These are phyloP conservation scores for Dinoponera quadriceps DNA, from an alignment of 1,140 invertebrate genomes.

Conservation along the genomic window DNA sequence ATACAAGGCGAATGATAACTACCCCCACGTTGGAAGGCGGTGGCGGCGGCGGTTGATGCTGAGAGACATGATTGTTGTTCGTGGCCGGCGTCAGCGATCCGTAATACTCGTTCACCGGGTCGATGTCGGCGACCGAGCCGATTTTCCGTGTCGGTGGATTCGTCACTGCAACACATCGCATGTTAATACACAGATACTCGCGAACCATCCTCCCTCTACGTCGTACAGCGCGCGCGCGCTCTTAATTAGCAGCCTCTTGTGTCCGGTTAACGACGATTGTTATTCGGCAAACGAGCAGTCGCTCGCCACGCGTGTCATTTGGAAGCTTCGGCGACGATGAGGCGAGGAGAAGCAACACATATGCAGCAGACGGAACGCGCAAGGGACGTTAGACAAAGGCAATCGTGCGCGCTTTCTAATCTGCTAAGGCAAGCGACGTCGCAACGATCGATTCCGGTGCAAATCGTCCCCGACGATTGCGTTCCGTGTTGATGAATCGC, in stretches of 20 bases:
- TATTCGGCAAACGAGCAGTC: not conserved
- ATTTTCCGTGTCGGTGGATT: constrained; percentile 90
- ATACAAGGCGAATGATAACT: constrained; percentile 61
- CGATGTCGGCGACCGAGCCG: constrained; percentile 97
- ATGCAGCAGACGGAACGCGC: not conserved
- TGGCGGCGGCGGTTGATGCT: constrained; percentile 79
- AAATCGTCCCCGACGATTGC: constrained; percentile 29
- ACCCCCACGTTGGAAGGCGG: constrained; percentile 81
- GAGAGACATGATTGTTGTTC: constrained; percentile 84
- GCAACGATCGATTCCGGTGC: constrained; percentile 46
- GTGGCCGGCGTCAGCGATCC: constrained; percentile 89
- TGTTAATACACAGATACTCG: not conserved
- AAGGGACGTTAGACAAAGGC: constrained; percentile 15
- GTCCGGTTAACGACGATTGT: constrained; percentile 22
- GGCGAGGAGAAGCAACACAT: not conserved
- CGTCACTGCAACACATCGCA: constrained; percentile 84
- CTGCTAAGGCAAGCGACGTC: constrained; percentile 19
- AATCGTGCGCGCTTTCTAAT: constrained; percentile 49
- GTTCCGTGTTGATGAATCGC: constrained; percentile 37
- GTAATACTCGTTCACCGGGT: constrained; percentile 96
- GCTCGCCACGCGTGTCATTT: constrained; percentile 2
- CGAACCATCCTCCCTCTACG: not conserved
- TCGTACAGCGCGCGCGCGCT: not conserved
- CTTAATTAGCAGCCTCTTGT: constrained; percentile 9
- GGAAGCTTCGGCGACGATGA: constrained; percentile 17